These are phyloP conservation scores for Microcebus lehilahytsara DNA, from an alignment of 2,113 vertebrate genomes.

Conservation along the genomic window DNA sequence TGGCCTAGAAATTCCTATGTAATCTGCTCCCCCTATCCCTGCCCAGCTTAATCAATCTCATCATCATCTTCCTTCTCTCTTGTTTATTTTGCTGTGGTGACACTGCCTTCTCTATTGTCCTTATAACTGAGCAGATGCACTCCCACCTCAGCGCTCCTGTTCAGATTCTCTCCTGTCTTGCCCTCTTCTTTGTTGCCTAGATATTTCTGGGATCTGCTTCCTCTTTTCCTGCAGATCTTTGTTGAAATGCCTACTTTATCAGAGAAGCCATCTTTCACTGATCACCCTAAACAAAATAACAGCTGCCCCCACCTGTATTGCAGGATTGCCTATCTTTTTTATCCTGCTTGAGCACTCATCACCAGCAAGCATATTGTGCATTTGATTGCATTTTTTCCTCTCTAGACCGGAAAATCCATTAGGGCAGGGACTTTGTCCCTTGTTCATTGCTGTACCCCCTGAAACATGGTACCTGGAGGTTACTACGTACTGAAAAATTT, in stretches of 20 bases:
- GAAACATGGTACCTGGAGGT: background rate
- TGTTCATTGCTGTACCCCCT: background rate
- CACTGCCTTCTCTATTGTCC: background rate
- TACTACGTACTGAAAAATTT: background rate
- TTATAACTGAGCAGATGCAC: background rate
- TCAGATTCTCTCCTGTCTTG: background rate
- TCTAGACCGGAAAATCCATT: background rate
- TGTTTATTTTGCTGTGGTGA: background rate
- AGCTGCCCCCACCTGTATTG: background rate
- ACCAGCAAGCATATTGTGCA: background rate
- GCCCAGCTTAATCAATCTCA: background rate
- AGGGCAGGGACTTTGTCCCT: background rate
- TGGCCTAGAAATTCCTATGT: background rate
- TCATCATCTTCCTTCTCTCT: background rate
- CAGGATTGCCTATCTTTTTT: background rate
- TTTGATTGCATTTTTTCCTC: constrained; percentile 3
- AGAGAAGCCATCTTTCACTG: background rate
- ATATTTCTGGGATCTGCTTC: background rate
- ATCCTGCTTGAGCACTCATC: background rate
- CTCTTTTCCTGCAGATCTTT: background rate
- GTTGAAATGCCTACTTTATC: constrained; percentile 13
- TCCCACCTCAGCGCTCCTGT: background rate
- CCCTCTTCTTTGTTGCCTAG: background rate
- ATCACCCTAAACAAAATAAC: background rate
- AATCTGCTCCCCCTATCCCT: background rate